Conservation (phyloP, 2,888 invertebrate genomes). For the Hydropsyche betteni region DNA sequence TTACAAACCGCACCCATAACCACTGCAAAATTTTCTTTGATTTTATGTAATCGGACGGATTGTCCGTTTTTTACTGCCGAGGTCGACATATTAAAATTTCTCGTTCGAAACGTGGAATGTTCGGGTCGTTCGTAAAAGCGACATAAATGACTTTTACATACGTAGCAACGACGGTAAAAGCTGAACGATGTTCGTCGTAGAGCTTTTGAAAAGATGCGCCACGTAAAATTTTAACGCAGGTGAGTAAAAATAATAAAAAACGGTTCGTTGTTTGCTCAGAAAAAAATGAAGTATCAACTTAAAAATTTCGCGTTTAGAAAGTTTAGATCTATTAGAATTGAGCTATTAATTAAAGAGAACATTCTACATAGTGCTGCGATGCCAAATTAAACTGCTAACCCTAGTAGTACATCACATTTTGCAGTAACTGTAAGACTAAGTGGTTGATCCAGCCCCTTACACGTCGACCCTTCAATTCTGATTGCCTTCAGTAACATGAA, state of each 20-base stretch:
- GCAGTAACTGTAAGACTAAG: background rate
- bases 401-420: too few species aligned
- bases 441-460: slow-evolving; percentile 8
- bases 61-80: too few species aligned
- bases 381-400: too few species aligned
- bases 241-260: background rate
- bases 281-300: too few species aligned
- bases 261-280: too few species aligned
- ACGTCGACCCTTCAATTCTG: slow-evolving; percentile 10
- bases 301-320: too few species aligned
- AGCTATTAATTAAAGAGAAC: background rate
- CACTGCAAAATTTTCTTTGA: background rate
- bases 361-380: too few species aligned
- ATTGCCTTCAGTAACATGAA: background rate
- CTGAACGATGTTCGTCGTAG: slow-evolving; percentile 14
- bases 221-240: background rate
- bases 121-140: slow-evolving; percentile 3
- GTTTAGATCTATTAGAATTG: background rate
- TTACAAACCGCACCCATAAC: background rate
- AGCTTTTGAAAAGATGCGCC: background rate
- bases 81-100: too few species aligned
- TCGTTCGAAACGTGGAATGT: background rate
- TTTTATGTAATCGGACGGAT: too few species aligned
- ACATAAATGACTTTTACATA: slow-evolving; percentile 19
- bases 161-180: slow-evolving; percentile 23